Percentiles rank a stretch among this genome's conserved stretches.
Evolutionary conservation across 2,113 vertebrate species (phyloP).

Genomic region (Dolichotis patagonum): DNA sequence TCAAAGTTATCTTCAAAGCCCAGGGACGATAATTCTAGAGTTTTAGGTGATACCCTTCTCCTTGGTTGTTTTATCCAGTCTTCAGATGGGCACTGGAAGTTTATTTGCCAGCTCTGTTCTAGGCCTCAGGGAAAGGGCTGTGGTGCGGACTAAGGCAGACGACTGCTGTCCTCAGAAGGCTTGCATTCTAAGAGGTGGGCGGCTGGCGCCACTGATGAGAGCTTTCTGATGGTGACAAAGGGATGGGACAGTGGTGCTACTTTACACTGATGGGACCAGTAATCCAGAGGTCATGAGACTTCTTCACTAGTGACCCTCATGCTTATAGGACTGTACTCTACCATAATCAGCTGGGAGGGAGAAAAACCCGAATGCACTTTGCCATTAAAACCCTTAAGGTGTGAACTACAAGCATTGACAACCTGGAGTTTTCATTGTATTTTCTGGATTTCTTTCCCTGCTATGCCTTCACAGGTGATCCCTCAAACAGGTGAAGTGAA

Average conservation of each 20-base stretch:
- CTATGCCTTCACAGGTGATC: neutral
- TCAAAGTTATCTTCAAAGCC: slow-evolving; percentile 28
- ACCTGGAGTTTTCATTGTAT: neutral
- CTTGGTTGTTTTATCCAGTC: neutral
- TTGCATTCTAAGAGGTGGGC: neutral
- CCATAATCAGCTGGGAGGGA: neutral
- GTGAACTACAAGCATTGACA: slow-evolving; percentile 1
- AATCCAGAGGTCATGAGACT: neutral
- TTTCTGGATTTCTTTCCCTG: slow-evolving; percentile 17
- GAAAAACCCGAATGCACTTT: neutral
- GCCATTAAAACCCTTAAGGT: neutral
- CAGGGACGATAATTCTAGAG: neutral
- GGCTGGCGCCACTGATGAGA: neutral
- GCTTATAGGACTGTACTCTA: neutral
- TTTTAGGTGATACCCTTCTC: neutral
- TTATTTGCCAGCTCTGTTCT: neutral
- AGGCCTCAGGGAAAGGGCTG: neutral
- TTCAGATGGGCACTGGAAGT: neutral
- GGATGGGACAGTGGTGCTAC: neutral
- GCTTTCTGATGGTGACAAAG: neutral
- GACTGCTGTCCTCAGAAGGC: neutral
- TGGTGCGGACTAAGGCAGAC: neutral
- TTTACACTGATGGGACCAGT: neutral
- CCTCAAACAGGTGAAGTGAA: neutral
- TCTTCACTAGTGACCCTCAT: neutral